phyloP scores from a whole-genome alignment of 2,888 invertebrate species.

The Sinohyriopsis cumingii region DNA sequence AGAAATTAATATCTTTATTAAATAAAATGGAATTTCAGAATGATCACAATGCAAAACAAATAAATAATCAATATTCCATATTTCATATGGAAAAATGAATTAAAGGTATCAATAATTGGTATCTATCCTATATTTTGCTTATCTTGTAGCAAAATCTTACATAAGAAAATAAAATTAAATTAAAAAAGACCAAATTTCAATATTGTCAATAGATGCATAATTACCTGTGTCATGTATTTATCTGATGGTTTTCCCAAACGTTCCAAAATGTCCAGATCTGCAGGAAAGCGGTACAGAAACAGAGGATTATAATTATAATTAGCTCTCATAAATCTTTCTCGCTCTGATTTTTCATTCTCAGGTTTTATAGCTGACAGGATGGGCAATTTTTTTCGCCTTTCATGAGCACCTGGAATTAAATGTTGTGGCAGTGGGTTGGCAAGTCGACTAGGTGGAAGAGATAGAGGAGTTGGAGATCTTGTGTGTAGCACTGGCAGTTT shows the following conservation, averaged over 20 bases:
- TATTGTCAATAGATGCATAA: conserved; percentile 5
- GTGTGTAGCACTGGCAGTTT: conserved; percentile 31
- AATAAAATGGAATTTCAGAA: no score
- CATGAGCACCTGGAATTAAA: conserved; percentile 40
- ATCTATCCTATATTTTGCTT: no score
- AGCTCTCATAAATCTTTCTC: conserved; percentile 62
- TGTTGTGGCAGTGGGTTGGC: conserved; percentile 28
- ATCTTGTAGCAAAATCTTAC: no score
- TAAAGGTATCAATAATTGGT: no score
- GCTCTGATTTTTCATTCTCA: conserved; percentile 63
- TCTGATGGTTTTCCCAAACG: conserved; percentile 55
- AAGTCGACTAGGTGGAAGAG: conserved; percentile 25
- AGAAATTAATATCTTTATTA: no score
- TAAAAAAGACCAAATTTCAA: not conserved
- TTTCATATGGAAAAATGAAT: no score
- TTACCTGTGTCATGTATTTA: conserved; percentile 55
- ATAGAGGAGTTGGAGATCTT: conserved; percentile 16
- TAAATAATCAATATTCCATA: no score
- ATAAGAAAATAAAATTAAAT: not conserved
- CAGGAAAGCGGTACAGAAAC: conserved; percentile 58
- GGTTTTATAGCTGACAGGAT: conserved; percentile 61
- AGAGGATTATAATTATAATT: conserved; percentile 64
- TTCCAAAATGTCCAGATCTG: conserved; percentile 50
- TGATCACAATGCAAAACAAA: no score
- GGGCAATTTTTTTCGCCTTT: conserved; percentile 53